Conservation (phyloP, 30 jellyfish, hydroid and myxozoan genomes). For the Aurelia sp. region DNA sequence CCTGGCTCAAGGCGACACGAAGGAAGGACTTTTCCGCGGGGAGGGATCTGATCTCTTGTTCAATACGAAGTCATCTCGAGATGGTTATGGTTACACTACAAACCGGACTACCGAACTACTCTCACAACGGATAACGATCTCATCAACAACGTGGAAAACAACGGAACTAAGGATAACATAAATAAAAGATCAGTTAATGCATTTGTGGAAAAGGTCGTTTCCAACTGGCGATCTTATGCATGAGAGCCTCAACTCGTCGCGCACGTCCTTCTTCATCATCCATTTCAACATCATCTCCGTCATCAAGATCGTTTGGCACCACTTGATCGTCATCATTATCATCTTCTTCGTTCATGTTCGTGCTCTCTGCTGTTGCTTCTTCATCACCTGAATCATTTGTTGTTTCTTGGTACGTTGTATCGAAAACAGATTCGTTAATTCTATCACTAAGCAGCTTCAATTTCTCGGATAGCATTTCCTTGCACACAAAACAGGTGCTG, state of each 20-base stretch:
- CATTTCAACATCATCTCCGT: not conserved
- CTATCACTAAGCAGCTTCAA: no score
- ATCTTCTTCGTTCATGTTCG: not conserved
- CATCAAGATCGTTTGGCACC: constrained; percentile 3
- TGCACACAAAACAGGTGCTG: constrained; percentile 13
- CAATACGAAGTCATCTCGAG: no score
- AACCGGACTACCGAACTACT: no score
- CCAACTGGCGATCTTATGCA: constrained; percentile 2
- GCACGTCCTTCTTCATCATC: not conserved
- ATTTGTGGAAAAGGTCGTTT: not conserved
- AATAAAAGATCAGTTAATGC: not conserved
- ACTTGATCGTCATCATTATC: not conserved
- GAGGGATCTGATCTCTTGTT: no score
- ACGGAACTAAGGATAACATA: no score
- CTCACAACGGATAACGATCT: no score
- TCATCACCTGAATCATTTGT: constrained; percentile 7
- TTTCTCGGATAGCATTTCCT: not conserved
- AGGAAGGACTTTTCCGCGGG: no score
- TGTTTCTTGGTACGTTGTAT: no score
- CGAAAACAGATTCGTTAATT: no score
- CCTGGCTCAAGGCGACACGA: no score
- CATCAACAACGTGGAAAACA: no score
- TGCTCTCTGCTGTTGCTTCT: not conserved
- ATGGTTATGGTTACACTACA: no score
- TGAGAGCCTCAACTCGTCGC: constrained; percentile 2